Evolutionary conservation across 2,797 vertebrate genomes (phyloP).

Genomic region (Urocyon cinereoargenteus): DNA sequence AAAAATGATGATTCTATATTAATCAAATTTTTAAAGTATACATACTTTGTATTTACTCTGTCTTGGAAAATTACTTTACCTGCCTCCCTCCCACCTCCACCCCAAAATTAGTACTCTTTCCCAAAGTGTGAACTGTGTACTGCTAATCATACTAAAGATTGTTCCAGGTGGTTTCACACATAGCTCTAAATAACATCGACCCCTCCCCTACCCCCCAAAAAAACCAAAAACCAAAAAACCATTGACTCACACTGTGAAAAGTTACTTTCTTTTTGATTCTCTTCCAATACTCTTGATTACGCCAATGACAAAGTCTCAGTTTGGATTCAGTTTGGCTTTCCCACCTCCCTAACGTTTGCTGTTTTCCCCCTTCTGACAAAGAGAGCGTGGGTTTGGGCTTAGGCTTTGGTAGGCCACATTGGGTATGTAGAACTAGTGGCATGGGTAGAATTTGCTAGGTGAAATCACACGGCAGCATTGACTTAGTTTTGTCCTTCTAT

Average conservation of each 20-base stretch:
- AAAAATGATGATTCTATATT: not conserved
- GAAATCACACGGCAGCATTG: not conserved
- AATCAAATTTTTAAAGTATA: not conserved
- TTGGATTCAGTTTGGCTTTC: not conserved
- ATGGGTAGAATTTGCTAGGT: not conserved
- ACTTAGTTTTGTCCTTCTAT: not conserved
- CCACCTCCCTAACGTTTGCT: not conserved
- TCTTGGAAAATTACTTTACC: not conserved
- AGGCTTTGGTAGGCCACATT: not conserved
- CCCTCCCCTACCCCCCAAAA: not conserved
- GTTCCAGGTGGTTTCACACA: not conserved
- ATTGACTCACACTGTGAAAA: not conserved
- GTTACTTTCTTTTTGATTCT: not conserved
- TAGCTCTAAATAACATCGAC: not conserved
- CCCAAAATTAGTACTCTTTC: not conserved
- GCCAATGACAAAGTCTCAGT: not conserved
- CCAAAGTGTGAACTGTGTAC: not conserved
- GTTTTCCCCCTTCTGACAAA: not conserved
- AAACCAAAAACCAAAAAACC: not conserved
- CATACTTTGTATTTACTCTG: not conserved
- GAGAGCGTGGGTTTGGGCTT: not conserved
- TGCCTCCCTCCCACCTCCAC: fast-evolving
- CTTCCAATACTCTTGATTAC: not conserved
- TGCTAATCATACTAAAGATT: not conserved
- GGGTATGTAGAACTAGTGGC: not conserved